These are phyloP conservation scores for Syrrhaptes paradoxus DNA, from an alignment of 2,113 vertebrate species.

Conservation along the genomic window DNA sequence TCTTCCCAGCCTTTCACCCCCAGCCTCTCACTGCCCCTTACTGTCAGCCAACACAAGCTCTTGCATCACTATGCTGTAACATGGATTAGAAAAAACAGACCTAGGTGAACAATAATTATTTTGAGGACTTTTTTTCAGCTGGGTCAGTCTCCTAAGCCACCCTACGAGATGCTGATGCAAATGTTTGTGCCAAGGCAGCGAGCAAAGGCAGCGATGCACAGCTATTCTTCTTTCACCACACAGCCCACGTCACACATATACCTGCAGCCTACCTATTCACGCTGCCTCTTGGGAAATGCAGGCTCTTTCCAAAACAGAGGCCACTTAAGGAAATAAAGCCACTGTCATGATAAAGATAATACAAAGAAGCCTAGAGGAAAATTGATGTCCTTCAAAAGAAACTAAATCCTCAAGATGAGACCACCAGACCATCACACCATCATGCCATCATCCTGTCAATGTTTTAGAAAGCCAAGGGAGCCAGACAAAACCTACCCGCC, in stretches of 20 bases:
- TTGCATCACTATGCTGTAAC: background rate
- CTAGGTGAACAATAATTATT: background rate
- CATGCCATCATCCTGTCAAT: background rate
- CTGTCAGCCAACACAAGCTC: too few relatives aligned
- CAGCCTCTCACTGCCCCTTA: background rate
- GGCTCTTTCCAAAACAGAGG: background rate
- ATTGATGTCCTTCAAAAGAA: background rate
- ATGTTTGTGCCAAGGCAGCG: background rate
- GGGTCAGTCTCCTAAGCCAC: background rate
- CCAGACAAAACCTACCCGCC: constrained; percentile 42
- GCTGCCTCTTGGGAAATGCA: background rate
- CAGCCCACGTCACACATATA: background rate
- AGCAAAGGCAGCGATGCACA: background rate
- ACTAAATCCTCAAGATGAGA: background rate
- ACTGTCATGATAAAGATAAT: background rate
- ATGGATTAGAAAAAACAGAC: background rate
- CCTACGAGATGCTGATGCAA: background rate
- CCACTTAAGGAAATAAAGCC: background rate
- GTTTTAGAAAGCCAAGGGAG: constrained; percentile 21
- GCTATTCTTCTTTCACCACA: too few relatives aligned
- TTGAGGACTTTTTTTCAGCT: background rate
- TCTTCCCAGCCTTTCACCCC: background rate
- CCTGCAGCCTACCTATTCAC: background rate
- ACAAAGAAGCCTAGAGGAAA: background rate
- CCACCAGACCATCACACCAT: background rate